A percentile compares a stretch with the other conserved stretches of the same genome.
phyloP scores from a whole-genome alignment of 2,113 vertebrate species.

The Cheilinus undulatus region DNA sequence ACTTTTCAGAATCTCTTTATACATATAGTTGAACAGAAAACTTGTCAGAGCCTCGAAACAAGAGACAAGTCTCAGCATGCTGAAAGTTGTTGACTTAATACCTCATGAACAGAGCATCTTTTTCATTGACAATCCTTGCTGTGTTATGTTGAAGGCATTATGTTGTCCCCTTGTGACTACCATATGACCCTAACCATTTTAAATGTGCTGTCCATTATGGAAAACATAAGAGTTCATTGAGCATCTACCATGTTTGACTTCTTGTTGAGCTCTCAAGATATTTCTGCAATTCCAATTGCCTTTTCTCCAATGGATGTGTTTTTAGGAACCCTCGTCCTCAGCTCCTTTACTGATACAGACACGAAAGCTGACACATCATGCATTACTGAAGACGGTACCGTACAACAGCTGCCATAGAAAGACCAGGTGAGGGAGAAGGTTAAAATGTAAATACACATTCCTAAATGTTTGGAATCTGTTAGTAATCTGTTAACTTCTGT shows the following conservation, averaged over 20 bases:
- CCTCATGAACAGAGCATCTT: not conserved
- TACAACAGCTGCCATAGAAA: slow-evolving; percentile 91
- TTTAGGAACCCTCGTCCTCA: slow-evolving; percentile 72
- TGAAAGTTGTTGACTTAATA: not conserved
- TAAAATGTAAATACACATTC: too few relatives aligned
- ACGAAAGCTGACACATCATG: slow-evolving; percentile 85
- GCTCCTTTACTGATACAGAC: slow-evolving; percentile 90
- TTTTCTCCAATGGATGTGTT: slow-evolving; percentile 17
- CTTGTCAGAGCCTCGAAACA: not conserved
- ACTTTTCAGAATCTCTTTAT: not conserved
- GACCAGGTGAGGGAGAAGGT: slow-evolving; percentile 76
- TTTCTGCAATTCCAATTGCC: not conserved
- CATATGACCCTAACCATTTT: slow-evolving; percentile 27
- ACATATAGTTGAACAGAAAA: too few relatives aligned
- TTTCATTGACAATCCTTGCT: slow-evolving; percentile 2
- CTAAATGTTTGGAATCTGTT: too few relatives aligned
- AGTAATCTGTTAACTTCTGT: not conserved
- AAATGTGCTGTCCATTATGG: not conserved
- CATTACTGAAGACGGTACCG: slow-evolving; percentile 85
- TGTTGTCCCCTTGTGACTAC: not conserved
- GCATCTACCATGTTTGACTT: too few relatives aligned
- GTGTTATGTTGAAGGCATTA: not conserved
- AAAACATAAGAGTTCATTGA: slow-evolving; percentile 15
- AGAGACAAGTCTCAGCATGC: not conserved
- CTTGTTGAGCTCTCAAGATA: not conserved